Evolutionary conservation across 2,797 vertebrate genomes (phyloP), one percentile per base, ranked within the genome.

Genomic region (Malacoraja senta): DNA sequence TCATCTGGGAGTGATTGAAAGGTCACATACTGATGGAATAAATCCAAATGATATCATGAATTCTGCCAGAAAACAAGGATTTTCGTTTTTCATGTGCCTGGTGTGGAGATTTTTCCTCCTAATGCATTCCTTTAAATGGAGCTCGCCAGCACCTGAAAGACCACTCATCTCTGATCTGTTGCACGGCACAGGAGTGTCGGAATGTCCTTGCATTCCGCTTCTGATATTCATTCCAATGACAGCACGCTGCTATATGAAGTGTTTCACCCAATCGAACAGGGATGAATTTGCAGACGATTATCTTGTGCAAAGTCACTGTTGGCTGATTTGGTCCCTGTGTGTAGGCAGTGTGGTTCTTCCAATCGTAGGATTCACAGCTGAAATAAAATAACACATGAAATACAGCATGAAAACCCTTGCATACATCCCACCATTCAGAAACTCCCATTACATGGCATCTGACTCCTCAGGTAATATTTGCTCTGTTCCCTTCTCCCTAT

Each of bases 41-140:
- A n/a, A 17, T 86, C 83, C n/a, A 86, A 86, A 86, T 86, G 13
- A 86, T 32, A n/a, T 63, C 81, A 58, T 61, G 58, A 61, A 84
- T 12, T 63, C 13, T 58, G n/a, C 26, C 53, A 63, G 15, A 32
- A 17, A n/a, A 65, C 13, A 86, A 19, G 83, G n/a, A n/a, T 29
- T 63, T 29, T n/a, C 61, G 19, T 63, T 32, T 86, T 86, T 86
- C 61, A 86, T 86, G 29, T 8, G 58, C 1, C 26, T 58, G n/a
- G 4, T 63, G 13, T 65, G 58, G 58, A 19, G 83, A 15, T 86
- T 86, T 9, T 6, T 10, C 58, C 26, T 86, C 26, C 26, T 63
- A 63, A 63, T 13, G 17, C 58, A 0, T 32, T n/a, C 26, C 12
- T 86, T 86, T 63, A n/a, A 71, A 29, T 15, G 29, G 26, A 38